Evolutionary conservation across 2,113 vertebrate species (phyloP), one percentile per base, ranked within the genome.

Genomic region (Microtus richardsoni): DNA sequence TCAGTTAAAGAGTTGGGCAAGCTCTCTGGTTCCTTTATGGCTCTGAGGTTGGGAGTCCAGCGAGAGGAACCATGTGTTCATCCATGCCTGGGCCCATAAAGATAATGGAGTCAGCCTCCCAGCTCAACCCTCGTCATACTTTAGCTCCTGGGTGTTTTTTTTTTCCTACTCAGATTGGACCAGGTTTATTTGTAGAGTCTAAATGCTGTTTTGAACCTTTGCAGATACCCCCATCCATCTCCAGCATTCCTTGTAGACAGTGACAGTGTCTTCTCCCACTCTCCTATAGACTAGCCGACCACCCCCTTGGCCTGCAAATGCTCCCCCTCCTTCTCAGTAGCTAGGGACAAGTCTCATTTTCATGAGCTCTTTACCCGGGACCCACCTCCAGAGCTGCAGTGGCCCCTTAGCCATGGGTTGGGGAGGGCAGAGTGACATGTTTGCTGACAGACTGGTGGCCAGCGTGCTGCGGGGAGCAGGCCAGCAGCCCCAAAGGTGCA

Each of bases 361-460:
- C 97, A 62, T 12, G 0, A 36, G 28, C 73, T 52, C 87, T 91
- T 54, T 92, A 73, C n/a, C 24, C 7, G 39, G 74, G 83, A 58
- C 7, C 75, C 82, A 79, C 26, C 66, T 47, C 82, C 74, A n/a
- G 66, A 77, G 71, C 75, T 80, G 26, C 71, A 78, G 52, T 95
- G 0, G 7, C 91, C 91, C 54, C 94, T 74, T 70, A 64, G 68
- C 0, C 26, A 78, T 5, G 44, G 39, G 74, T 74, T 22, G 39
- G 64, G 44, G 88, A 84, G 64, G 95, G 89, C 92, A 93, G 91
- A 88, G 90, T 96, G 96, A 97, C 96, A 97, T 26, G 47, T 95
- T 95, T 93, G 96, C 97, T 97, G 96, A 98, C 96, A 97, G 96
- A 94, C 96, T 24, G 82, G 95, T 84, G 96, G 92, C 79, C 75